Evolutionary conservation across 64 coral and sea anemone species (phyloP).

Genomic region (Astreopora myriophthalma): DNA sequence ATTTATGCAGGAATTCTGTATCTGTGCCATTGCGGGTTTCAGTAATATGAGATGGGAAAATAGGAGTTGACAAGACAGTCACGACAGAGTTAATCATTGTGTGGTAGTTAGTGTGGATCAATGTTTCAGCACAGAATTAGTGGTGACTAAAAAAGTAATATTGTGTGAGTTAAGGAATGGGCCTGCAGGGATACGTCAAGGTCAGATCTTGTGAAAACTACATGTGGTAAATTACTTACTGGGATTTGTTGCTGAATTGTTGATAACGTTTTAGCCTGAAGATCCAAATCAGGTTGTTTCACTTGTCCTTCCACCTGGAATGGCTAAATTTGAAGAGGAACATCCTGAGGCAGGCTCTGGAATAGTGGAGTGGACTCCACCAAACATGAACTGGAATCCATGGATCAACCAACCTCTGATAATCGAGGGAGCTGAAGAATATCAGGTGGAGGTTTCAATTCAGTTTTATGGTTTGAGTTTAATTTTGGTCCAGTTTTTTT

Average conservation of each 20-base stretch:
- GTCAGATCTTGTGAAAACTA: too few relatives aligned
- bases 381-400: conserved; percentile 90
- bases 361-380: conserved; percentile 85
- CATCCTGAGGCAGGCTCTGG: conserved; percentile 49
- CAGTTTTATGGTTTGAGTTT: background rate
- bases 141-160: too few relatives aligned
- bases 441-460: conserved; percentile 50
- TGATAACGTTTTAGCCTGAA: conserved; percentile 18
- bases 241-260: background rate
- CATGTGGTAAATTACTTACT: too few relatives aligned
- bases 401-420: conserved; percentile 90
- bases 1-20: too few relatives aligned
- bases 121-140: too few relatives aligned
- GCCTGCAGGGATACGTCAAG: too few relatives aligned
- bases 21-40: too few relatives aligned
- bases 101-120: too few relatives aligned
- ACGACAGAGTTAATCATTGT: too few relatives aligned
- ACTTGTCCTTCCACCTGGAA: conserved; percentile 75
- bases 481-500: background rate
- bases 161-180: too few relatives aligned
- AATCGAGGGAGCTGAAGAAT: conserved; percentile 94
- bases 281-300: conserved; percentile 61
- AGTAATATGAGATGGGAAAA: too few relatives aligned
- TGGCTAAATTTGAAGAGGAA: conserved; percentile 87
- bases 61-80: too few relatives aligned